Conservation (phyloP, 64 coral and sea anemone species). For the Porites lutea region DNA sequence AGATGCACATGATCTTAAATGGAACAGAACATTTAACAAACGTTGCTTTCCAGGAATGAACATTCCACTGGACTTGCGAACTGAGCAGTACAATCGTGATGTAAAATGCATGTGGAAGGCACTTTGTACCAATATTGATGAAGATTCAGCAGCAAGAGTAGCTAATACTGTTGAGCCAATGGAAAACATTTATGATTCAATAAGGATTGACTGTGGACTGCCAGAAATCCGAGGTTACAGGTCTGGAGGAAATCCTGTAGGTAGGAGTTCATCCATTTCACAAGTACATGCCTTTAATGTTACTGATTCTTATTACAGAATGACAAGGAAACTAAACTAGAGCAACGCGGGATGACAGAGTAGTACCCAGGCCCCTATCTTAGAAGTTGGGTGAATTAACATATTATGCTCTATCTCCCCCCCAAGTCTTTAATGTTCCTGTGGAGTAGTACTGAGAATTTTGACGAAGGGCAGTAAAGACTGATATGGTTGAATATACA, state of each 20-base stretch:
- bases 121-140: conserved; percentile 48
- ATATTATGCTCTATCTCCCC: conserved; percentile 43
- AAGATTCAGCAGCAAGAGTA: conserved; percentile 11
- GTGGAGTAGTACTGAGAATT: too few relatives aligned
- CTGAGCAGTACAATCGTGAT: conserved; percentile 41
- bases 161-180: conserved; percentile 37
- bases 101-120: conserved; percentile 51
- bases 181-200: neutral
- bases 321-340: too few relatives aligned
- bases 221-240: neutral
- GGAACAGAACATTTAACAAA: conserved; percentile 54
- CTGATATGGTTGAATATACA: conserved; percentile 10
- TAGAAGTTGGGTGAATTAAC: too few relatives aligned
- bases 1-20: conserved; percentile 19
- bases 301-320: too few relatives aligned
- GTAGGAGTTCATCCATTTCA: too few relatives aligned
- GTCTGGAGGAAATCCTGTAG: neutral
- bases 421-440: conserved; percentile 62
- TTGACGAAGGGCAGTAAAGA: conserved; percentile 31
- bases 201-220: conserved; percentile 45
- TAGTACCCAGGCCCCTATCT: too few relatives aligned
- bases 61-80: conserved; percentile 64
- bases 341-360: too few relatives aligned
- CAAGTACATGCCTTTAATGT: too few relatives aligned
- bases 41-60: conserved; percentile 25